Conservation (phyloP, 2,113 vertebrate genomes). For the Athene cunicularia region DNA sequence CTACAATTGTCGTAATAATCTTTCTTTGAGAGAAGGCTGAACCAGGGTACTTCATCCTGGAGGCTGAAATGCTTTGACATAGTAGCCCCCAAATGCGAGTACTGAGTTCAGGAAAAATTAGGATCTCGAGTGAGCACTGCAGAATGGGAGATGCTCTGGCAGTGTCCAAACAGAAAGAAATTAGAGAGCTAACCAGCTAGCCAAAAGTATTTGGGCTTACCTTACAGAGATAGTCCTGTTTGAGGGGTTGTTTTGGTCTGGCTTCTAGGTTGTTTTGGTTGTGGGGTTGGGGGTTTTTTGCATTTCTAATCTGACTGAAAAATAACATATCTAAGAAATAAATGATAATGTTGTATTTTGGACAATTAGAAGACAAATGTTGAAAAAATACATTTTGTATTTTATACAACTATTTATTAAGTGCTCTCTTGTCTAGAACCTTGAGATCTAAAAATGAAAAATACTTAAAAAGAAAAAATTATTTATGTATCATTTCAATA, state of each 20-base stretch:
- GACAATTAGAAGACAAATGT: not conserved
- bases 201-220: not conserved
- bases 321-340: not conserved
- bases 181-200: not conserved
- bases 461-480: not conserved
- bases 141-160: not conserved
- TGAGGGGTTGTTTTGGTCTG: not conserved
- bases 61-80: slow-evolving; percentile 11
- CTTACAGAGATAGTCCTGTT: not conserved
- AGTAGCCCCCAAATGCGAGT: not conserved
- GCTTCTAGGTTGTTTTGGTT: not conserved
- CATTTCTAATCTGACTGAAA: not conserved
- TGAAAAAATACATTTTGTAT: not conserved
- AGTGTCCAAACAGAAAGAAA: not conserved
- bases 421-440: not conserved
- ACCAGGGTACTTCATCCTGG: not conserved
- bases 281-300: not conserved
- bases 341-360: not conserved
- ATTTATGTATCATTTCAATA: not conserved
- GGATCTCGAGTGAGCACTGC: not conserved
- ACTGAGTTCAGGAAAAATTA: slow-evolving; percentile 20
- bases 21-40: not conserved
- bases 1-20: not conserved
- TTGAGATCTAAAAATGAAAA: not conserved
- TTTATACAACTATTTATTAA: not conserved